Base-by-base conservation (phyloP, 2,888 invertebrate genomes). In the Oligia strigilis region DNA sequence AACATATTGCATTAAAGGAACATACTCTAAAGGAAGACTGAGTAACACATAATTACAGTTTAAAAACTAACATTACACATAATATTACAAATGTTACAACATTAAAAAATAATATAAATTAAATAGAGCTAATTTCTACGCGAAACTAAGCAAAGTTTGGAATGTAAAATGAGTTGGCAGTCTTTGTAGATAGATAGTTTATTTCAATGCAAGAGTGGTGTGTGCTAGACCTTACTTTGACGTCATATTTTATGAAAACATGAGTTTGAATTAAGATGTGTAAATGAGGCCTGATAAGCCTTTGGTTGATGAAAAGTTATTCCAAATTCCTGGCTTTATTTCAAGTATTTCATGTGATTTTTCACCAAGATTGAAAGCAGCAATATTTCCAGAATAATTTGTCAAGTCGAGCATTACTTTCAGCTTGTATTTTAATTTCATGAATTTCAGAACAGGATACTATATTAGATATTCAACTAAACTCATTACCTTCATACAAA, bases 401-500 rank as follows among this genome's bases (percentile, higher is more conserved):
- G 13, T 36, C 40, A 23, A 73, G 75, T 81, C 75, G 73, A 81
- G 67, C 75, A 70, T 65, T 77, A 55, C 60, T 72, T 58, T 78
- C n/a, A 80, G 64, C 43, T 77, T 81, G 72, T 81, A 67, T 83
- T 83, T 77, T 52, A 58, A 19, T 60, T 65, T 76, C 46, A 64
- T 71, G 23, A 67, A 75, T n/a, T 79, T 84, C 82, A 79, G 72
- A 78, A 75, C 72, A 74, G 40, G 40, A 75, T 46, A 29, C 23
- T 58, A 36, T 40, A 64, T 36, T 55, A 29, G 11, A 72, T 83
- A 88, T 92, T 98, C 97, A 98, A 96, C 98, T 98, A 90, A 98
- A 98, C 92, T 98, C 98, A 94, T 98, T 98, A 5, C 98, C 98
- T 95, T 99, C 98, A 94, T 98, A 99, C 89, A 99, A 97, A 92